phyloP scores from a whole-genome alignment of 2,113 vertebrate genomes.

The Colius striatus region DNA sequence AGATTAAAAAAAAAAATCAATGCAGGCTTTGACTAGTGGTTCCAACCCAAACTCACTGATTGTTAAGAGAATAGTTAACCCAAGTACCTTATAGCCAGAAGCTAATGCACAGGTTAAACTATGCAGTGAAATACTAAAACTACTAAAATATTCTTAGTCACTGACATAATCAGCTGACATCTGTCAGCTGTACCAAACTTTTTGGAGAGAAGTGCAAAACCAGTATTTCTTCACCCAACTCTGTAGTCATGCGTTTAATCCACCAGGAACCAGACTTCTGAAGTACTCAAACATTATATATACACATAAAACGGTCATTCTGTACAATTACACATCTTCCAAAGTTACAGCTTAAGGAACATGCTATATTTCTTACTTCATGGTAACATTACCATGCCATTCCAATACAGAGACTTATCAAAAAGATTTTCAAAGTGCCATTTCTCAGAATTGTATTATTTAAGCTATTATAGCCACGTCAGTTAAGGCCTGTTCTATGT shows the following conservation, averaged over 20 bases:
- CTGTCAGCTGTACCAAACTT: conserved; percentile 33
- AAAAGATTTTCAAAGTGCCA: conserved; percentile 67
- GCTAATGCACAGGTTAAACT: conserved; percentile 26
- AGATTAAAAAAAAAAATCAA: not conserved
- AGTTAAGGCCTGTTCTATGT: conserved; percentile 62
- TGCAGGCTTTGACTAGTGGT: conserved; percentile 26
- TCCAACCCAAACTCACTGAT: conserved; percentile 3
- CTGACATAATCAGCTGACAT: conserved; percentile 28
- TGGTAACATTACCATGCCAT: conserved; percentile 61
- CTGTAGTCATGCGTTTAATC: conserved; percentile 38
- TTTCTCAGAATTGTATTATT: conserved; percentile 52
- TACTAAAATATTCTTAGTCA: conserved; percentile 34
- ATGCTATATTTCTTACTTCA: conserved; percentile 73
- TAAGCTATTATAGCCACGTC: conserved; percentile 55
- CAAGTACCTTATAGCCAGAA: conserved; percentile 24
- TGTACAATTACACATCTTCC: conserved; percentile 69
- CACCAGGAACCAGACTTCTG: conserved; percentile 54
- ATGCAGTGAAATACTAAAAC: conserved; percentile 11
- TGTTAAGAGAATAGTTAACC: not conserved
- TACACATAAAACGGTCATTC: conserved; percentile 55
- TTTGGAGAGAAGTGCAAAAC: conserved; percentile 71
- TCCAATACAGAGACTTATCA: conserved; percentile 71
- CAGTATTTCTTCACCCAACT: conserved; percentile 44
- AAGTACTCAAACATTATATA: conserved; percentile 51
- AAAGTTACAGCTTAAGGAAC: conserved; percentile 68